Evolutionary conservation across 1,140 invertebrate genomes (phyloP).

Genomic region (Drosophila burlai): DNA sequence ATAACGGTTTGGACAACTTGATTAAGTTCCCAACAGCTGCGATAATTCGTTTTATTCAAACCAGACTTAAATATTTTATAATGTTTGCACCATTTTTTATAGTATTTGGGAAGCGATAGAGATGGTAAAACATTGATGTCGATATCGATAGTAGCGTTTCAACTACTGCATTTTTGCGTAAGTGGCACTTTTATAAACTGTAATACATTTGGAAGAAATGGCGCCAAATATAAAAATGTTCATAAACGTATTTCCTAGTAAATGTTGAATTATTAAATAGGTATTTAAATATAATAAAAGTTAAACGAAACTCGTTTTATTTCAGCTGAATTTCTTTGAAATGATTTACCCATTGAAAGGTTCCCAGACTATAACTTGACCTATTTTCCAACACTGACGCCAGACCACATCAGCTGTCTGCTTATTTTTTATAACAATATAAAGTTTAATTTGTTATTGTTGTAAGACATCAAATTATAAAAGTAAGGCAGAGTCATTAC

Average conservation of each 20-base stretch:
- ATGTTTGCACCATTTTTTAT: neutral
- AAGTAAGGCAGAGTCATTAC: neutral
- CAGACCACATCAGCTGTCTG: neutral
- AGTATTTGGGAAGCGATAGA: neutral
- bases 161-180: too few species aligned
- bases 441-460: neutral
- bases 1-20: neutral
- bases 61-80: neutral
- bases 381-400: neutral
- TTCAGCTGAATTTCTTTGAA: too few species aligned
- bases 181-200: too few species aligned
- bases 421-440: neutral
- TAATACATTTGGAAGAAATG: too few species aligned
- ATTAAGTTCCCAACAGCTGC: neutral
- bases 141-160: neutral
- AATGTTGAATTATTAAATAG: too few species aligned
- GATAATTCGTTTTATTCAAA: neutral
- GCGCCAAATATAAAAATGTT: too few species aligned
- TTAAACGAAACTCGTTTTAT: too few species aligned
- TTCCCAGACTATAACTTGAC: neutral
- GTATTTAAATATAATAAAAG: too few species aligned
- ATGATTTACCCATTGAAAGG: neutral
- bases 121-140: neutral
- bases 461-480: neutral
- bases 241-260: too few species aligned